A percentile compares a stretch with the other conserved stretches of the same genome.
Evolutionary conservation across 1,140 invertebrate species (phyloP).

Genomic region (Wiebesia pumilae): DNA sequence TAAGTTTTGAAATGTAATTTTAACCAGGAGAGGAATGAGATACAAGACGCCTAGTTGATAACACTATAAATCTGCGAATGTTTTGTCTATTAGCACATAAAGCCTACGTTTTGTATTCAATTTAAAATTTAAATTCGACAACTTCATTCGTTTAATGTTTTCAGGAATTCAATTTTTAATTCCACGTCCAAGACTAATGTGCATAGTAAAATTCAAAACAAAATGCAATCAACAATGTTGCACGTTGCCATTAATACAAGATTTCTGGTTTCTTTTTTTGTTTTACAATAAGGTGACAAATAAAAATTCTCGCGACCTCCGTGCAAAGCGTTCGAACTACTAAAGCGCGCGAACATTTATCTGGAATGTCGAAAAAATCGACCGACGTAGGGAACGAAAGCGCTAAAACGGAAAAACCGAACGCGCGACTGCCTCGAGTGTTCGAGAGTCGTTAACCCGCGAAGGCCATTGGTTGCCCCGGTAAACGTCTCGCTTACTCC

Average conservation of each 20-base stretch:
- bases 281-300: too few species aligned
- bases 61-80: background rate
- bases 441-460: background rate
- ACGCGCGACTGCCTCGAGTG: background rate
- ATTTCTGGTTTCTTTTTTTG: too few species aligned
- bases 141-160: too few species aligned
- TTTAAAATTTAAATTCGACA: background rate
- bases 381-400: background rate
- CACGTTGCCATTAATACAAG: too few species aligned
- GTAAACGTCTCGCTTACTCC: background rate
- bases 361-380: constrained; percentile 1
- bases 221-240: too few species aligned
- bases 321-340: background rate
- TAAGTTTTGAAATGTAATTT: background rate
- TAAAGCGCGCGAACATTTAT: background rate
- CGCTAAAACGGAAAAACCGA: background rate
- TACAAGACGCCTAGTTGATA: background rate
- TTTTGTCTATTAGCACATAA: background rate
- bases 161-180: too few species aligned
- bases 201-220: too few species aligned
- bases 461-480: background rate
- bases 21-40: background rate
- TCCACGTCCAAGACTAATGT: too few species aligned
- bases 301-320: too few species aligned
- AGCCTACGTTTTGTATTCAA: background rate